phyloP scores from a whole-genome alignment of 2,888 invertebrate species.

The Tuta absoluta region DNA sequence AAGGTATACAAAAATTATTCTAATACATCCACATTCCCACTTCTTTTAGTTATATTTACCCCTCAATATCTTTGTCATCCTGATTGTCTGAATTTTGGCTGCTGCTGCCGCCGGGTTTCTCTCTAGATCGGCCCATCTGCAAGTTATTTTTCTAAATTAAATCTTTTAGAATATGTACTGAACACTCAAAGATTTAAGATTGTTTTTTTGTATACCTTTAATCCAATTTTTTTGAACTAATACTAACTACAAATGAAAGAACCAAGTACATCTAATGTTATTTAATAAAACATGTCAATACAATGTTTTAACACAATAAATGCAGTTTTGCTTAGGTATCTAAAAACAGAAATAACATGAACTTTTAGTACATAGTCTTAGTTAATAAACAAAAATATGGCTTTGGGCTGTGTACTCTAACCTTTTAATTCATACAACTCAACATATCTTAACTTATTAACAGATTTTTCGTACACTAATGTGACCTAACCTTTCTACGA shows the following conservation, averaged over 20 bases:
- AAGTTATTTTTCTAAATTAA: constrained; percentile 48
- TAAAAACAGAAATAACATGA: background rate
- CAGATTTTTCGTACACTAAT: constrained; percentile 3
- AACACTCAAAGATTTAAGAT: background rate
- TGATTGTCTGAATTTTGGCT: constrained; percentile 66
- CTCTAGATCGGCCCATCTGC: constrained; percentile 76
- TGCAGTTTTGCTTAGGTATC: constrained; percentile 6
- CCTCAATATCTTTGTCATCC: constrained; percentile 75
- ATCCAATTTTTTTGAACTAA: background rate
- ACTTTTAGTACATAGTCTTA: background rate
- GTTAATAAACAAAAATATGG: constrained; percentile 5
- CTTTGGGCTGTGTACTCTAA: constrained; percentile 7
- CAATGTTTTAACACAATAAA: background rate
- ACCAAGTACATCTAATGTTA: constrained; percentile 13
- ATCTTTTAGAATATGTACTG: constrained; percentile 30
- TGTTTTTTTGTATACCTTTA: constrained; percentile 22
- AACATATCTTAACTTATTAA: background rate
- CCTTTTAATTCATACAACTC: background rate
- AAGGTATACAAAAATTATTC: constrained; percentile 23
- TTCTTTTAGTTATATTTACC: constrained; percentile 60
- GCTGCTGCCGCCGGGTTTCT: constrained; percentile 66
- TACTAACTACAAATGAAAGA: constrained; percentile 29
- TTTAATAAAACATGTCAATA: constrained; percentile 3
- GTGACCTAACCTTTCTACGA: constrained; percentile 66
- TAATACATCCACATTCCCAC: background rate